Base-by-base conservation (phyloP, 2,113 vertebrate species). In the Athene cunicularia region DNA sequence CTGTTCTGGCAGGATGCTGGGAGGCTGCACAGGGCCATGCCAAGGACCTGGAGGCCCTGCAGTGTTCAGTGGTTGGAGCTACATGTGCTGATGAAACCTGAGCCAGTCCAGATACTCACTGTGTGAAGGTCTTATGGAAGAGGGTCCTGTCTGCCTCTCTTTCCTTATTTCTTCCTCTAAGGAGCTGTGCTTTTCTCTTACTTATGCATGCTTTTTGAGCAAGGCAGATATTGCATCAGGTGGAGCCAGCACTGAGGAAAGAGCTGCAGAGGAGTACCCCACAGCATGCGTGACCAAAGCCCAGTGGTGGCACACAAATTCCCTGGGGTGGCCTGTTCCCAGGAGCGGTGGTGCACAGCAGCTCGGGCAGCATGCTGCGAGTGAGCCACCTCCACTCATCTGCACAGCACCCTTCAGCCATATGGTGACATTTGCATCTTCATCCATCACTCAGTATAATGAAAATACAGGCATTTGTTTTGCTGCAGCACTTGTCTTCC, bases 351-450 rank as follows among this genome's bases (percentile, higher is more conserved):
- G n/a, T 41, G 47, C 3, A 1, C 50, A 85, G 50, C 30, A 72
- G 5, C 27, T 47, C 1, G 1, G 32, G 74, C 45, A 89, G n/a
- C 7, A 1, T 0, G 2, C 47, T 74, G 15, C 12, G 5, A 49
- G 20, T 0, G 2, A 95, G 50, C 37, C 39, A 74, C 52, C 55
- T 94, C 92, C 33, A 9, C 22, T 91, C 28, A 14, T 32, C 81
- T 90, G 45, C 70, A 77, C 33, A 64, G 75, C 62, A 66, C 52
- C 66, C 70, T 85, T 91, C 93, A 85, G 68, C 85, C 87, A 55
- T 76, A 80, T 95, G 90, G 90, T 96, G 93, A 90, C 88, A 97
- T 96, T 94, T 96, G 73, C 56, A 71, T 86, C 93, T 85, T 89
- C 82, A 80, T 92, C 62, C 68, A 56, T 94, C 62, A 63, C 70